Base-by-base conservation (phyloP, 2,797 vertebrate species). In the Rhinoraja longicauda region DNA sequence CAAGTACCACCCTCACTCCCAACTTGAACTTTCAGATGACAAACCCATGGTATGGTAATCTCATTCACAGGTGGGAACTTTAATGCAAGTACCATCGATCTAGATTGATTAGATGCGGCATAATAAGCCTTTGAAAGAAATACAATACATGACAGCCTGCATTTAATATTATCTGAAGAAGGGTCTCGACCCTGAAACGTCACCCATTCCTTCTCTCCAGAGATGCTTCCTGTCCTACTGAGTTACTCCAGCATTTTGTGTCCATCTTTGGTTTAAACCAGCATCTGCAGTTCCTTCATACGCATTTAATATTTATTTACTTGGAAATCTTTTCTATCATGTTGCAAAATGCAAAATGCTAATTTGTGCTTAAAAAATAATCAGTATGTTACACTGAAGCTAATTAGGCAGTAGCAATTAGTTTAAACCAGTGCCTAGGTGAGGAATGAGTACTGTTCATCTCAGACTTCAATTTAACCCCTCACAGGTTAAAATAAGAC, bases 101-200 rank as follows among this genome's bases (percentile, higher is more conserved):
- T 96, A 97, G 96, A 97, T 97, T 98, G 98, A 99, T 98, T 98
- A 97, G 97, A 98, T 98, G 97, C 97, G 98, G 98, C 98, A 98
- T 97, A 96, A 97, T 97, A 97, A 53, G 59, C 53, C 29, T 59
- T 84, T 59, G 1, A 3, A 59, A 59, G 29, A 88, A 24, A 26
- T 57, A 82, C 79, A 26, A 2, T 32, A 64, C 45, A 21, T 88
- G 84, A 88, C 84, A 88, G 64, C 12, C 15, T 88, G 84, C n/a
- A 64, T 53, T 81, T 21, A 81, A 45, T 19, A 81, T 45, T 45
- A 45, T 45, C 45, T 45, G 45, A 45, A 2, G 4, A 45, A 45
- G 3, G 45, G 45, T 45, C 45, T 45, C 45, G 45, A 45, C 2
- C 45, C 45, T n/a, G 0, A 45, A 45, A 45, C 45, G 2, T 45